A percentile compares a stretch with the other conserved stretches of the same genome.
Conservation (phyloP, 2,113 vertebrate genomes). For the Martes martes region DNA sequence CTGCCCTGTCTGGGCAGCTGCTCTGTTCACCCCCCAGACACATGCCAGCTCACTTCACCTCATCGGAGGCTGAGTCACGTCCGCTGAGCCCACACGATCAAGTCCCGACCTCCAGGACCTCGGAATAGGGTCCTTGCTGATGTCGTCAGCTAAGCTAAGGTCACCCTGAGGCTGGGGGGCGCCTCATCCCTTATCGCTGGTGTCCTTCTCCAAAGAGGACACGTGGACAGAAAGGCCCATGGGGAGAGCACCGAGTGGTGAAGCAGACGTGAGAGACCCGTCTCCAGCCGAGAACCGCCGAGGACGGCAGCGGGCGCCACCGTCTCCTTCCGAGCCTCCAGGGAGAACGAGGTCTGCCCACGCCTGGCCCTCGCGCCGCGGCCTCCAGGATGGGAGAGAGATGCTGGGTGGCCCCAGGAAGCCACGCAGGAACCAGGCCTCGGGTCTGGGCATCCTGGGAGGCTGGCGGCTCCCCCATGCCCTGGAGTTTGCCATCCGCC, state of each 20-base stretch:
- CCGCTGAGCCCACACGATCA: neutral
- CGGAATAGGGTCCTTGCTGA: neutral
- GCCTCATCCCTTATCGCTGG: neutral
- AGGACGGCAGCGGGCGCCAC: neutral
- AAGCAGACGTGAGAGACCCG: rapidly evolving
- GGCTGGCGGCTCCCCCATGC: rapidly evolving
- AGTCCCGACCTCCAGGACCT: neutral
- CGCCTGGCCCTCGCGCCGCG: neutral
- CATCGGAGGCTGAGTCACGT: neutral
- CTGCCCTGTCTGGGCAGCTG: neutral
- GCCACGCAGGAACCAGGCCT: rapidly evolving
- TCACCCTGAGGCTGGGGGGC: neutral
- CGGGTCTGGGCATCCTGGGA: neutral
- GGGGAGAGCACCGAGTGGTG: neutral
- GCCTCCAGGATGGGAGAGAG: rapidly evolving
- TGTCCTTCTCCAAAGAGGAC: neutral
- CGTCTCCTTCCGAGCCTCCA: neutral
- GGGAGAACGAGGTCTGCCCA: too few species aligned
- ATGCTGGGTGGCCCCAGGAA: neutral
- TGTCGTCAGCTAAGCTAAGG: neutral
- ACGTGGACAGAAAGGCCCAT: neutral
- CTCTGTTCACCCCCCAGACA: neutral
- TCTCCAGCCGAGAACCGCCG: neutral
- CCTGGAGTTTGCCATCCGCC: rapidly evolving
- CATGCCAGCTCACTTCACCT: neutral